Evolutionary conservation across 2,113 vertebrate species (phyloP), one percentile per base, ranked within the genome.

Genomic region (Pelecanoides urinatrix): DNA sequence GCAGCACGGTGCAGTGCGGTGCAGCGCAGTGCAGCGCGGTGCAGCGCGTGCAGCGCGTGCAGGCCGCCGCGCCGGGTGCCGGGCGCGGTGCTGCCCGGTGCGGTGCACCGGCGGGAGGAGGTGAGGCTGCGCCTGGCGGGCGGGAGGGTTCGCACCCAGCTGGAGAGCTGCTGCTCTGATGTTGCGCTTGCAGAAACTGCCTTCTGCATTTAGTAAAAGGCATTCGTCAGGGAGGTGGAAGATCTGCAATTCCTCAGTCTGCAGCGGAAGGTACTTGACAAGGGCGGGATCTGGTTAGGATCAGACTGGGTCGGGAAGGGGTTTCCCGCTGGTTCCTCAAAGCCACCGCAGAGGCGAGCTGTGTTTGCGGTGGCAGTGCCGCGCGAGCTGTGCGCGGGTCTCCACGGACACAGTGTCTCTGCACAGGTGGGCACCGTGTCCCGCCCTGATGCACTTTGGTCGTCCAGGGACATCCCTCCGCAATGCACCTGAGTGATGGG

Each of bases 1-100:
- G 2, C 66, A 11, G 49, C 4, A 0, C 0, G 0, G 47, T 21
- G 76, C 47, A 4, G 49, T 0, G 0, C 3, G 2, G n/a, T n/a
- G n/a, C n/a, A n/a, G n/a, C n/a, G n/a, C n/a, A n/a, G n/a, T n/a
- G n/a, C n/a, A n/a, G n/a, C n/a, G n/a, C n/a, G n/a, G n/a, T n/a
- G n/a, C n/a, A n/a, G n/a, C n/a, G n/a, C n/a, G 47, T 21, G 76
- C 47, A 4, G 49, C 1, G 0, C 3, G 2, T 18, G 3, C 19
- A 6, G 56, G 18, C 12, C 2, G 0, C 58, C 0, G 2, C 23
- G 22, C 23, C 0, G 7, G 5, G 50, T 25, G 29, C 27, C 2
- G 2, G 45, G 20, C 2, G 8, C 25, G 1, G 32, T 1, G 16
- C 19, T 23, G 63, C 16, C 32, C 9, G 10, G 50, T 3, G 2